A percentile compares a stretch with the other conserved stretches of the same genome.
These are phyloP conservation scores for Oxytorus armatus DNA, from an alignment of 2,888 invertebrate species.

Conservation along the genomic window DNA sequence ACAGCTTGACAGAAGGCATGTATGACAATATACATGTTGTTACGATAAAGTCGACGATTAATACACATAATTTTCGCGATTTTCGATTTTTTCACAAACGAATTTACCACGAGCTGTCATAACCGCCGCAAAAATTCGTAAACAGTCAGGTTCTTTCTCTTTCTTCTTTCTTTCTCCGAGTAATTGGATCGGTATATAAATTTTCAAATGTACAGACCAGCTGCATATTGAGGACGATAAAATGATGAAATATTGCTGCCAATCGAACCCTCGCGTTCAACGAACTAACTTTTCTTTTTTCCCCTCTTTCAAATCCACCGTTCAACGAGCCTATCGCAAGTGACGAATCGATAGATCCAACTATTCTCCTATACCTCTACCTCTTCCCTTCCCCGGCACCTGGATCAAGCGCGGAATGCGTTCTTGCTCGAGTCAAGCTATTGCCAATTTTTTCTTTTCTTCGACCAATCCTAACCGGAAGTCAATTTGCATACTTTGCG, in stretches of 20 bases:
- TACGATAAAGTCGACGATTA: slow-evolving; percentile 54
- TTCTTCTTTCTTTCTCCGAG: background rate
- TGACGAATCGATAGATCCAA: too few species aligned
- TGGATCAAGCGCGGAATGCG: too few species aligned
- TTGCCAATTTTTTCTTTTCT: background rate
- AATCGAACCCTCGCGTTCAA: background rate
- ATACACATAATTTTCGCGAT: slow-evolving; percentile 39
- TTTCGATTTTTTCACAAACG: background rate
- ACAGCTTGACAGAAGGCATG: slow-evolving; percentile 83
- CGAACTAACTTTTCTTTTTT: background rate
- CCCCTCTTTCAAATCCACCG: background rate
- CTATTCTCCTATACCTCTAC: too few species aligned
- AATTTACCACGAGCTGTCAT: slow-evolving; percentile 3
- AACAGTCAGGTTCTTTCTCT: background rate
- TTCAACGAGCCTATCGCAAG: background rate
- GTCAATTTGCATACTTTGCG: slow-evolving; percentile 42
- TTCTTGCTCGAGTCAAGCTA: too few species aligned
- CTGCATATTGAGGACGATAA: background rate
- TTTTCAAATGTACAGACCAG: background rate
- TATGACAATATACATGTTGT: slow-evolving; percentile 72
- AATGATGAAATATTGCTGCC: background rate
- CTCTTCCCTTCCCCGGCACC: too few species aligned
- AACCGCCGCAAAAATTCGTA: background rate
- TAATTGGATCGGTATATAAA: slow-evolving; percentile 12
- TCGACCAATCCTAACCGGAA: background rate